A percentile compares a stretch with the other conserved stretches of the same genome.
Evolutionary conservation across 2,888 invertebrate species (phyloP).

Genomic region (Lycaena phlaeas): DNA sequence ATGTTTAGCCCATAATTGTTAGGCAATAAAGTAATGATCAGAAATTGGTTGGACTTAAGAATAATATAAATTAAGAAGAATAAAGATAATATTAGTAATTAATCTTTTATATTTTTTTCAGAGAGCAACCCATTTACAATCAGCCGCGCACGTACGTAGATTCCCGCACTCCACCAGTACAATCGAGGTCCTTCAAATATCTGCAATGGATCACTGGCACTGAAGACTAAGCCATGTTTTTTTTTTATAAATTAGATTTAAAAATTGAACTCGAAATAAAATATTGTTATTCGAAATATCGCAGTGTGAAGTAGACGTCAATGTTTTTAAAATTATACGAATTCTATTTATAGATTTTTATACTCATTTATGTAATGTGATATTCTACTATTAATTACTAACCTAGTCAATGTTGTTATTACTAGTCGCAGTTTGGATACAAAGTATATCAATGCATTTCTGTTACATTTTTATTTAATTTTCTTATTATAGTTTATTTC

Average conservation of each 20-base stretch:
- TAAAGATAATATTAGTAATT: neutral
- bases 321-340: neutral
- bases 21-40: too few relatives aligned
- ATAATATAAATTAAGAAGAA: too few relatives aligned
- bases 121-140: slow-evolving; percentile 55
- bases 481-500: neutral
- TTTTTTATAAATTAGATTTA: too few relatives aligned
- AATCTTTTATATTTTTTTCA: slow-evolving; percentile 31
- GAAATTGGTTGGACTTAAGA: too few relatives aligned
- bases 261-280: slow-evolving; percentile 15
- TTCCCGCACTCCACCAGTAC: slow-evolving; percentile 53
- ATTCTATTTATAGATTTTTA: neutral
- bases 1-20: too few relatives aligned
- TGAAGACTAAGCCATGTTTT: slow-evolving; percentile 57
- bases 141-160: slow-evolving; percentile 45
- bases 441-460: slow-evolving; percentile 8
- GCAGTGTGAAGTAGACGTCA: neutral
- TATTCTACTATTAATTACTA: slow-evolving; percentile 32
- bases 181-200: slow-evolving; percentile 70
- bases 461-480: slow-evolving; percentile 4
- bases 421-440: slow-evolving; percentile 7
- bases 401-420: slow-evolving; percentile 40
- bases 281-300: slow-evolving; percentile 9
- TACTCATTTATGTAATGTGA: slow-evolving; percentile 29
- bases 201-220: slow-evolving; percentile 71